Evolutionary conservation across 1,140 invertebrate species (phyloP), one percentile per base, ranked within the genome.

Genomic region (Tribolium castaneum): DNA sequence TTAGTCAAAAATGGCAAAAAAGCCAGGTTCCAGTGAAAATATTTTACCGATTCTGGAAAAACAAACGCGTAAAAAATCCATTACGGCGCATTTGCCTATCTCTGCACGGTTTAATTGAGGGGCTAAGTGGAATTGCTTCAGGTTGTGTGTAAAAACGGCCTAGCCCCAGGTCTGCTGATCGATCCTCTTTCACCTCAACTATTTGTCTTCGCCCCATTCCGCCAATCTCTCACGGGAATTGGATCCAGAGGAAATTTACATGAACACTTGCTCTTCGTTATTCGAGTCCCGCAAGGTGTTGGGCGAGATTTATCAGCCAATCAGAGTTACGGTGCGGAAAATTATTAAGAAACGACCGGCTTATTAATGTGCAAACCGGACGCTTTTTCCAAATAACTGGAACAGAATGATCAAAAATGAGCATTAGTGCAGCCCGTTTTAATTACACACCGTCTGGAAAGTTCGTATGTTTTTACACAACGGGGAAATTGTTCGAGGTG

Each of bases 171-270:
- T 66, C 59, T 39, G 56, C 59, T 66, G 59, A 66, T 66, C 59
- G 59, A 66, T 66, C 30, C 59, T 66, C 59, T 66, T 66, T 66
- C 59, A 66, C 59, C 59, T 66, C 59, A 66, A 66, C 59, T 66
- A 66, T 66, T 66, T 66, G 59, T 66, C 59, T 66, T 66, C 59
- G 54, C 54, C 54, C 54, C 54, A 59, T 30, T 12, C 30, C 59
- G 25, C 59, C 59, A 22, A 22, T 35, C 25, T 66, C 59, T 35
- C 76, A 54, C 62, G 70, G 66, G 66, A 72, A 77, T 72, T 35
- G 76, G 45, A 77, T 77, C 54, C 76, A 35, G 62, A 72, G 22
- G 30, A 77, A 77, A 77, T 77, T 73, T 77, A 77, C 76, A 77
- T 77, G 76, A 54, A 77, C 70, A 77, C 70, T 51, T 50, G 66